Evolutionary conservation across 2,113 vertebrate species (phyloP).

Genomic region (Sander lucioperca): DNA sequence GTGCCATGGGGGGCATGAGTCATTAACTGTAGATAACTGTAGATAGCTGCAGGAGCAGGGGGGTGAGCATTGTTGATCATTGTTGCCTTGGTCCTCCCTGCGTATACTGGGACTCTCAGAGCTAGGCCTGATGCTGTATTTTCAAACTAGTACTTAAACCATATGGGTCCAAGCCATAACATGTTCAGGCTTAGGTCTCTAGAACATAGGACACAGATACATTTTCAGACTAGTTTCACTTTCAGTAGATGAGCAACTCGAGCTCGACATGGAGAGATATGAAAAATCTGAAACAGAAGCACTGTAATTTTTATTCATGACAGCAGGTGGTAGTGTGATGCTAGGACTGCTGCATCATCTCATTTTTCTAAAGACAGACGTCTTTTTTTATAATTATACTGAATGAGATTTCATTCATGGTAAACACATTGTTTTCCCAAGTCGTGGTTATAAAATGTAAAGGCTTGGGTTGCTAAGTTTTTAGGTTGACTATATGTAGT

Average conservation of each 20-base stretch:
- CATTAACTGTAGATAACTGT: slow-evolving; percentile 76
- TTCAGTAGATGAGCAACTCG: slow-evolving; percentile 40
- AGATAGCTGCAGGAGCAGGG: slow-evolving; percentile 61
- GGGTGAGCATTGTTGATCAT: slow-evolving; percentile 60
- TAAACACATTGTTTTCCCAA: slow-evolving; percentile 74
- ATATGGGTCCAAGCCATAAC: slow-evolving; percentile 74
- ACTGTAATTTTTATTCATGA: slow-evolving; percentile 79
- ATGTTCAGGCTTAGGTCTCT: slow-evolving; percentile 64
- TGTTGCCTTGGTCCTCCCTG: slow-evolving; percentile 60
- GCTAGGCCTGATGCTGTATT: slow-evolving; percentile 76
- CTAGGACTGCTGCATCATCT: slow-evolving; percentile 74
- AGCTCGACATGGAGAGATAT: slow-evolving; percentile 39
- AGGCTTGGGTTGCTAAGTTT: slow-evolving; percentile 74
- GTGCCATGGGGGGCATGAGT: slow-evolving; percentile 43
- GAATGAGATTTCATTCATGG: slow-evolving; percentile 75
- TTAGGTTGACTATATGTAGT: slow-evolving; percentile 77
- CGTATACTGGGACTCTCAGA: slow-evolving; percentile 64
- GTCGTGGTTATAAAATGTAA: slow-evolving; percentile 77
- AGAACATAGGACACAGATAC: slow-evolving; percentile 37
- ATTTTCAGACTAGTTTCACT: slow-evolving; percentile 53
- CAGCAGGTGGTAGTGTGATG: slow-evolving; percentile 78
- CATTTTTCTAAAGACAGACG: slow-evolving; percentile 71
- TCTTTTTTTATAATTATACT: slow-evolving; percentile 73
- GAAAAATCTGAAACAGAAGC: slow-evolving; percentile 70
- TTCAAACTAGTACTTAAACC: slow-evolving; percentile 83